These are phyloP conservation scores for Aurelia sp. DNA, from an alignment of 30 jellyfish, hydroid and myxozoan genomes.

Conservation along the genomic window DNA sequence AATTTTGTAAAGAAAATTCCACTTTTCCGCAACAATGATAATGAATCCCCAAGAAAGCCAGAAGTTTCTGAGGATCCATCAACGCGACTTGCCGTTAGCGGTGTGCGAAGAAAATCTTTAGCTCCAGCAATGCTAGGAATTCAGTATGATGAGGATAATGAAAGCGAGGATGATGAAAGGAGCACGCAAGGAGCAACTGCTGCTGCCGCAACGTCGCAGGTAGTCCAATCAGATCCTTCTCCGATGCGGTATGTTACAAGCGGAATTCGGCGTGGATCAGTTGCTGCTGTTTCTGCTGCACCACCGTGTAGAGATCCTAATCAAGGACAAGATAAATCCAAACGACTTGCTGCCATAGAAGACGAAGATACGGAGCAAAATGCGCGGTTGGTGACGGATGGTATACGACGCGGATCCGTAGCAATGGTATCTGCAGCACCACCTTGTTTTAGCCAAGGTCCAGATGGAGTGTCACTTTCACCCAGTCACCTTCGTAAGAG, in stretches of 20 bases:
- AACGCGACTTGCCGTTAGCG: constrained; percentile 8
- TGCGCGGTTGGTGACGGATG: constrained; percentile 47
- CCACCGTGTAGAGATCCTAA: constrained; percentile 54
- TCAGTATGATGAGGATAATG: neutral
- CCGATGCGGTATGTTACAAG: constrained; percentile 53
- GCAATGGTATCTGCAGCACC: constrained; percentile 79
- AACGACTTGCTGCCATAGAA: neutral
- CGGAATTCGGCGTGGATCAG: constrained; percentile 74
- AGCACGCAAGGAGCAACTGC: neutral
- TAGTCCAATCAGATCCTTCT: neutral
- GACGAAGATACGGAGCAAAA: constrained; percentile 1
- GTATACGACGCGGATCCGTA: constrained; percentile 67
- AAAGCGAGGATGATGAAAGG: constrained; percentile 3
- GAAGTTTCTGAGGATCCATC: neutral
- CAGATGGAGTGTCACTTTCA: neutral
- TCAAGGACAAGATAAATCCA: neutral
- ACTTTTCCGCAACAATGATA: neutral
- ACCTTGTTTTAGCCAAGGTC: constrained; percentile 32
- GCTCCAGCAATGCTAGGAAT: constrained; percentile 47
- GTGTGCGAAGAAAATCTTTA: constrained; percentile 67
- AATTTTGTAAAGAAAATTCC: constrained; percentile 34
- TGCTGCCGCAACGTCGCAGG: constrained; percentile 5
- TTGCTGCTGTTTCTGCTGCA: constrained; percentile 80
- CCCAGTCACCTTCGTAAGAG: neutral
- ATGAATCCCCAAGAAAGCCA: neutral